Evolutionary conservation across 2,797 vertebrate species (phyloP).

Genomic region (Naso thynnoides): DNA sequence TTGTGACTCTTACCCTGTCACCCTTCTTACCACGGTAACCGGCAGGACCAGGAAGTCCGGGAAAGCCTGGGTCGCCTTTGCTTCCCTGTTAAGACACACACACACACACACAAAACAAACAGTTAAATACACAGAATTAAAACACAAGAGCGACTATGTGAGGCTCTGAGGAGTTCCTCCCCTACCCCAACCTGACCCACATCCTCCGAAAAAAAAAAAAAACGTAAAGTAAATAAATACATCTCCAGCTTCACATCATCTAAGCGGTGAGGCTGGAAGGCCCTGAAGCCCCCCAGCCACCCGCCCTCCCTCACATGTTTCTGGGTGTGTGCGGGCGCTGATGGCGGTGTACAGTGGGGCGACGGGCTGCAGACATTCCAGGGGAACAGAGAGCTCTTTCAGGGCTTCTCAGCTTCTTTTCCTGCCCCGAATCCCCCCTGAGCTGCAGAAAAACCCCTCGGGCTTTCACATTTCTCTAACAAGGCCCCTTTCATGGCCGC

Average conservation of each 20-base stretch:
- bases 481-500: conserved; percentile 87
- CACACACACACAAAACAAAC: conserved; percentile 48
- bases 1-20: conserved; percentile 89
- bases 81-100: conserved; percentile 86
- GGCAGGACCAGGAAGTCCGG: conserved; percentile 92
- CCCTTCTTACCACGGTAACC: conserved; percentile 92
- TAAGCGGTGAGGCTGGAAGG: conserved; percentile 16
- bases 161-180: background rate
- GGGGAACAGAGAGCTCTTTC: conserved; percentile 90
- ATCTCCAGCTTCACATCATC: conserved; percentile 33
- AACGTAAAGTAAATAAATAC: no score
- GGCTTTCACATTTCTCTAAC: conserved; percentile 66
- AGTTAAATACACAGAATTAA: conserved; percentile 31
- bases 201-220: conserved; percentile 32
- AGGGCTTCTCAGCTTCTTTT: conserved; percentile 73
- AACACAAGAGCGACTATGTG: conserved; percentile 62
- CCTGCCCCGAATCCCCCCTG: conserved; percentile 82
- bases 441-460: conserved; percentile 60
- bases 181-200: conserved; percentile 40
- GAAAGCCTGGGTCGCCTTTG: conserved; percentile 91
- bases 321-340: conserved; percentile 56
- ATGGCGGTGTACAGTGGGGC: conserved; percentile 54
- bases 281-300: background rate
- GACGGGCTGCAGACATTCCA: conserved; percentile 78
- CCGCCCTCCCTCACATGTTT: conserved; percentile 43